Conservation (phyloP, 2,888 invertebrate species). For the Molanna angustata region DNA sequence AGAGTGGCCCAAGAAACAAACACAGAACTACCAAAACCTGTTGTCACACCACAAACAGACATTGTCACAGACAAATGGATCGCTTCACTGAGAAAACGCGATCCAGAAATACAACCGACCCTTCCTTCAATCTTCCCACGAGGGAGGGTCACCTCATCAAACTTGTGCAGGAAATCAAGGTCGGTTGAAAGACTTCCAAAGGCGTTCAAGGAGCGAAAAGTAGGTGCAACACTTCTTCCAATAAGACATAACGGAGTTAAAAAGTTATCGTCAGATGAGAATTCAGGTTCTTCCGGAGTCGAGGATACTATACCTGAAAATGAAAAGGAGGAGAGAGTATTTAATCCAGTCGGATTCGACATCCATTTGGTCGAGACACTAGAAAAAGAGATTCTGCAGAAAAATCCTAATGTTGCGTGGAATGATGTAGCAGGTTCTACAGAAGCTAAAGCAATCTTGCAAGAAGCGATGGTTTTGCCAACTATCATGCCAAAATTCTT, state of each 20-base stretch:
- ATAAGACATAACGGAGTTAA: conserved; percentile 43
- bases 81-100: conserved; percentile 62
- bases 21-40: conserved; percentile 19
- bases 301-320: conserved; percentile 35
- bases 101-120: conserved; percentile 64
- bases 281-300: conserved; percentile 43
- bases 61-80: conserved; percentile 65
- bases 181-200: conserved; percentile 49
- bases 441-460: conserved; percentile 72
- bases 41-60: conserved; percentile 36
- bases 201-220: conserved; percentile 36
- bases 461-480: conserved; percentile 86
- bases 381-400: conserved; percentile 81
- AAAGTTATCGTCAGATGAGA: conserved; percentile 42
- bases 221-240: conserved; percentile 40
- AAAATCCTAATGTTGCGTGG: conserved; percentile 81
- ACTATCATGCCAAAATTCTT: conserved; percentile 87
- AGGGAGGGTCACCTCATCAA: conserved; percentile 42
- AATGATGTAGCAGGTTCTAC: conserved; percentile 70
- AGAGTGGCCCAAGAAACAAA: conserved; percentile 33
- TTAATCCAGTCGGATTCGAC: conserved; percentile 70
- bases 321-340: conserved; percentile 42
- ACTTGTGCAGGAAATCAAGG: conserved; percentile 45
- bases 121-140: conserved; percentile 58
- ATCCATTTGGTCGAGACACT: conserved; percentile 75